Percentiles rank a stretch among this genome's conserved stretches.
Conservation (phyloP, 2,113 vertebrate genomes). For the Dermatemys mawii region DNA sequence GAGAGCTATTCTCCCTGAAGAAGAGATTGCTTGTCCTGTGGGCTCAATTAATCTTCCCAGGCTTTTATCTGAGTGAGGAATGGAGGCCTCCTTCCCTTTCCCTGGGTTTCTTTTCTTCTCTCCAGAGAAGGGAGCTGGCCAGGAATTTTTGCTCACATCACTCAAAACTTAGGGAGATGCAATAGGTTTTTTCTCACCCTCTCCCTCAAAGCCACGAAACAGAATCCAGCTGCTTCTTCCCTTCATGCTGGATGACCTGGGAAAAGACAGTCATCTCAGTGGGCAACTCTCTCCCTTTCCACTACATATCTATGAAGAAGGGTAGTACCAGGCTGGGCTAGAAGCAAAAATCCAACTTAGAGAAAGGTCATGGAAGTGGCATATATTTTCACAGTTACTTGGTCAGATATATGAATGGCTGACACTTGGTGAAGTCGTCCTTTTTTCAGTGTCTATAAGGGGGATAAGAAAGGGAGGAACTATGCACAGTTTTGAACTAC, state of each 20-base stretch:
- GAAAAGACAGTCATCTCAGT: constrained; percentile 54
- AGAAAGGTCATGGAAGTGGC: constrained; percentile 68
- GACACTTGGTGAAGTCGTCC: constrained; percentile 11
- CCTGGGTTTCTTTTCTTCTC: not conserved
- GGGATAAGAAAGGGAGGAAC: not conserved
- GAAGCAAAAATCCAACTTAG: constrained; percentile 54
- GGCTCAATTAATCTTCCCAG: not conserved
- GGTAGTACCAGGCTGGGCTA: constrained; percentile 28
- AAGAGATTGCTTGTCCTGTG: not conserved
- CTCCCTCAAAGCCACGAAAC: constrained; percentile 22
- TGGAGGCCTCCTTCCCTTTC: not conserved
- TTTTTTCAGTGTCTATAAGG: not conserved
- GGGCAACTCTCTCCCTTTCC: constrained; percentile 57
- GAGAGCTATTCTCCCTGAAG: not conserved
- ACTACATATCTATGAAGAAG: constrained; percentile 40
- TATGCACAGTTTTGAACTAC: not conserved
- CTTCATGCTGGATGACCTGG: not conserved
- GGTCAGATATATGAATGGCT: constrained; percentile 51
- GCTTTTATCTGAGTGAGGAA: not conserved
- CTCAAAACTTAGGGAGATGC: not conserved
- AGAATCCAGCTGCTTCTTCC: not conserved
- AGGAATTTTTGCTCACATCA: not conserved
- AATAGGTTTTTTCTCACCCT: not conserved
- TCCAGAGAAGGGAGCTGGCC: not conserved
- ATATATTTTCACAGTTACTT: constrained; percentile 63